Evolutionary conservation across 2,113 vertebrate species (phyloP), one percentile per base, ranked within the genome.

Genomic region (Heterotilapia buettikoferi): DNA sequence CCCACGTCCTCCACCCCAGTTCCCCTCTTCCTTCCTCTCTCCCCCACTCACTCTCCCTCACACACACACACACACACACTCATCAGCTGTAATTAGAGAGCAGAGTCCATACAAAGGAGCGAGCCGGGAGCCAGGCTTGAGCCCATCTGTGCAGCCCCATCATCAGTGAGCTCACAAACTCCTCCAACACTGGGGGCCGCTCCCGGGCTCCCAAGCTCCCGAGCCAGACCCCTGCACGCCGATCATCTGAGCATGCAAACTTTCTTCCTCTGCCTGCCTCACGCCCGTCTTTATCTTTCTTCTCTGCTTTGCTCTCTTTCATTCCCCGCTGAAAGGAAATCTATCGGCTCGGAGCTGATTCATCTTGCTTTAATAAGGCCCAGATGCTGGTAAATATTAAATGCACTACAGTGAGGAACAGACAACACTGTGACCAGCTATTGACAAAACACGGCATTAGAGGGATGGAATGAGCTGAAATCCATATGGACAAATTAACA

Each of bases 31-130:
- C 59, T 93, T 93, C 95, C 94, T 96, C 96, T 50, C 95, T 94
- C 97, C 95, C 96, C 93, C 92, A 19, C 43, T 94, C 26, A 4
- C 95, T 19, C 89, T 13, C 88, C 29, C 87, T 3, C 50, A n/a
- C n/a, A 24, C 24, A 24, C 26, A 26, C 29, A 31, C 31, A 24
- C 24, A 29, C n/a, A 57, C 92, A 95, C 97, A 91, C 92, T 94
- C 96, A 94, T 97, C 96, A 97, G 97, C 97, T 97, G 97, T 98
- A 99, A 99, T 99, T 99, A 99, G 97, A 97, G 98, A 98, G 97
- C 97, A 97, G 96, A 96, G 95, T 96, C 97, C 97, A 97, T 97
- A 99, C 98, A 99, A 99, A 98, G 95, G 97, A 97, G 96, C 96
- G 97, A 97, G 97, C 97, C 96, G 97, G 96, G 96, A 97, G 98